Evolutionary conservation across 1,140 invertebrate species (phyloP), one percentile per base, ranked within the genome.

Genomic region (Brachionus koreanus): DNA sequence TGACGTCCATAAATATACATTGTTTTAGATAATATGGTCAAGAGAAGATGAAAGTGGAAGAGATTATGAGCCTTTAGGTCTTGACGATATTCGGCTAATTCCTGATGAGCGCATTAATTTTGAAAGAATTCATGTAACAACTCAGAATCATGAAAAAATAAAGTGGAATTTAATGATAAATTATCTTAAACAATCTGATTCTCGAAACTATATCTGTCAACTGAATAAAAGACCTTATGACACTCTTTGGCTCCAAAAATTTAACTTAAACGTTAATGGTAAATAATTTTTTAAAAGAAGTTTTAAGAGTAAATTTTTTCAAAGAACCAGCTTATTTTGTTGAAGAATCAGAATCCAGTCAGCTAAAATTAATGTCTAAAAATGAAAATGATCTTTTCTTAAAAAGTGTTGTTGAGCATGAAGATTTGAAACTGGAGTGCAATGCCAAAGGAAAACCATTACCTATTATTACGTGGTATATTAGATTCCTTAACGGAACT

Each of bases 161-260:
- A 33, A 61, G 43, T 79, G 76, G 76, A 61, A 10, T 61, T 79
- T 79, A 29, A 35, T 43, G 10, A 79, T 79, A 3, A 42, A 79
- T 42, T 19, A 63, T 57, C 49, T 79, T 9, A 79, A 79, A 65
- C 7, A 25, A 23, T 23, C 49, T 35, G 76, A 79, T 65, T 79
- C 76, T 29, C 37, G 39, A 2, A 79, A 79, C 33, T 79, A 79
- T 43, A 79, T 79, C 43, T 79, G 76, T 33, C 76, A 79, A 61
- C 25, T 79, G n/a, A 79, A 79, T 13, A 57, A 79, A 16, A 79
- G 57, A 13, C 76, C 76, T n/a, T 79, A 79, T 37, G 76, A 79
- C 25, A 42, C 61, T 3, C 57, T 29, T 29, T 79, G 76, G 76
- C 37, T 79, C 13, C 29, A 65, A 57, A 57, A 43, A 37, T 79